These are phyloP conservation scores for Schrankia costaestrigalis DNA, from an alignment of 2,888 invertebrate species.

Conservation along the genomic window DNA sequence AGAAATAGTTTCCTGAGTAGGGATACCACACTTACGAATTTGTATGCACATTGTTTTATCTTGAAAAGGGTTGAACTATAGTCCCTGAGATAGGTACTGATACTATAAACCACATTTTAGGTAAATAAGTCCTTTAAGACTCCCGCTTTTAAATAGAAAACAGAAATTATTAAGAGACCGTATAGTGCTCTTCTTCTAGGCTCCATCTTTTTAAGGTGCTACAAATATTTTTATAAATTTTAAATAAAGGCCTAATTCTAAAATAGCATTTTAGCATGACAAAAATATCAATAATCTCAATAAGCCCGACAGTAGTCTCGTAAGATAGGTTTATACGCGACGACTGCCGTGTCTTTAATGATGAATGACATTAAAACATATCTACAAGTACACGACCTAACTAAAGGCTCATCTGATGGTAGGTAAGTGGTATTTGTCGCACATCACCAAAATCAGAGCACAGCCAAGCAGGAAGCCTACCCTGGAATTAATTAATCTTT, in stretches of 20 bases:
- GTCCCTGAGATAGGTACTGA: not conserved
- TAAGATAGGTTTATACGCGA: not conserved
- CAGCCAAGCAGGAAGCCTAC: not conserved
- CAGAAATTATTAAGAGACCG: too few species aligned
- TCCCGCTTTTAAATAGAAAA: too few species aligned
- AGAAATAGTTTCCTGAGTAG: slow-evolving; percentile 22
- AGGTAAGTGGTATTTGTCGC: too few species aligned
- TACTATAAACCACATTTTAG: not conserved
- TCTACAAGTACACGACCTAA: too few species aligned
- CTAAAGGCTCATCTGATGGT: too few species aligned
- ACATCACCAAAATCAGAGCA: too few species aligned
- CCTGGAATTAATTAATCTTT: not conserved
- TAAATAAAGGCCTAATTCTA: too few species aligned
- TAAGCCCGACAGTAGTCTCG: not conserved
- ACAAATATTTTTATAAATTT: not conserved
- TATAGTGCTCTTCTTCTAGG: not conserved
- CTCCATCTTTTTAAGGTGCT: not conserved
- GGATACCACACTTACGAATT: not conserved
- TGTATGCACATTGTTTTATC: not conserved
- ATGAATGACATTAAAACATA: too few species aligned
- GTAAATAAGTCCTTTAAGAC: not conserved
- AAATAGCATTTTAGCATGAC: not conserved
- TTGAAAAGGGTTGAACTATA: not conserved
- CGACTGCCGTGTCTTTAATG: too few species aligned
- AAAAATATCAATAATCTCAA: not conserved